Conservation (phyloP, 2,888 invertebrate species). For the Geotrupes spiniger region DNA sequence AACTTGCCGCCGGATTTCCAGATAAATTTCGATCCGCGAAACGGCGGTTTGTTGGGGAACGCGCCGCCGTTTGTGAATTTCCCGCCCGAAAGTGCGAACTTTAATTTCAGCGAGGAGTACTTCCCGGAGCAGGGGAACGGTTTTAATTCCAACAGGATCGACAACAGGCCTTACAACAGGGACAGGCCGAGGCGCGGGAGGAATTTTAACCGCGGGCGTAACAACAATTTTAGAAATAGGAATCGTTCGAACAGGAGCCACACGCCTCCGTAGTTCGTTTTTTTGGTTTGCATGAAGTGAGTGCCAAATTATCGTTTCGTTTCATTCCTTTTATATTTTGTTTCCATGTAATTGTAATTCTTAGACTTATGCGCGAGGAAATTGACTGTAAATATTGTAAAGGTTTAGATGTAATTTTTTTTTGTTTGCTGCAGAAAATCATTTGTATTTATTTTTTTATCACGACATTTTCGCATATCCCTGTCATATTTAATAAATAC, state of each 20-base stretch:
- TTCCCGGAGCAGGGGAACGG: constrained; percentile 36
- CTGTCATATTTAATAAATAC: too few relatives aligned
- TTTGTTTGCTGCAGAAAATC: too few relatives aligned
- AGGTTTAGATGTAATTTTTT: too few relatives aligned
- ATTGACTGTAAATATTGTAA: too few relatives aligned
- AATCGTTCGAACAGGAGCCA: constrained; percentile 41
- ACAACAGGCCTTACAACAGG: constrained; percentile 48
- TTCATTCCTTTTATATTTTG: too few relatives aligned
- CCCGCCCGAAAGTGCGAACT: constrained; percentile 20
- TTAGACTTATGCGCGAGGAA: too few relatives aligned
- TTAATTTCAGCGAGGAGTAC: constrained; percentile 52
- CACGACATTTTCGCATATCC: too few relatives aligned
- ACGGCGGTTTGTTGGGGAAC: constrained; percentile 39
- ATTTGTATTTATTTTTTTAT: too few relatives aligned
- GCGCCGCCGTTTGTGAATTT: constrained; percentile 35
- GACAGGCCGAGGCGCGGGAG: constrained; percentile 32
- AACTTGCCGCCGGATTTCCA: constrained; percentile 43
- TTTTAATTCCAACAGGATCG: constrained; percentile 24
- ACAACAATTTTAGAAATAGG: constrained; percentile 37
- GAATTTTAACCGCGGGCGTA: constrained; percentile 30
- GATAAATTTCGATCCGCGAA: constrained; percentile 47
- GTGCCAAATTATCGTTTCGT: too few relatives aligned
- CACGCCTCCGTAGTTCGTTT: constrained; percentile 36
- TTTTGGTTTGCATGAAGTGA: too few relatives aligned
- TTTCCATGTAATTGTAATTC: too few relatives aligned